Conservation (phyloP, 2,113 vertebrate genomes). For the Nycticryphes semicollaris region DNA sequence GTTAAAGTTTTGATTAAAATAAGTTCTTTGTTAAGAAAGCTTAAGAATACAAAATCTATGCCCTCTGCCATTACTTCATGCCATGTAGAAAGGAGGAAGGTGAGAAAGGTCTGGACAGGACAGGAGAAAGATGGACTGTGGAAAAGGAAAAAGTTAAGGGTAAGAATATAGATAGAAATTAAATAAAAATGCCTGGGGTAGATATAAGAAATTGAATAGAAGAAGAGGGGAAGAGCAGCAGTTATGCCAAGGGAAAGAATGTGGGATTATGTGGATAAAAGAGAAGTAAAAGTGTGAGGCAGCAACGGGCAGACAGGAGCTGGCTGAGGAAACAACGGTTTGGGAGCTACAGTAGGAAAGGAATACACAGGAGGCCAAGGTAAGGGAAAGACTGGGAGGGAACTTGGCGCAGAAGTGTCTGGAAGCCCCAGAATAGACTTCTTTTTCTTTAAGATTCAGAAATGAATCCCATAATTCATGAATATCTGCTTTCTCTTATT, state of each 20-base stretch:
- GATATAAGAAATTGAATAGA: background rate
- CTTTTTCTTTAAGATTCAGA: background rate
- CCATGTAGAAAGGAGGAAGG: background rate
- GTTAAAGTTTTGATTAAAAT: background rate
- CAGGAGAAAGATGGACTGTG: background rate
- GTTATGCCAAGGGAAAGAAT: background rate
- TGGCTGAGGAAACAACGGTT: background rate
- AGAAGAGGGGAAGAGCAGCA: background rate
- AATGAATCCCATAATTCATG: background rate
- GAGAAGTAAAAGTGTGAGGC: background rate
- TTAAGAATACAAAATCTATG: background rate
- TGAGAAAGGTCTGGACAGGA: background rate
- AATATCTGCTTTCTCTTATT: background rate
- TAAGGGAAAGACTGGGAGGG: background rate
- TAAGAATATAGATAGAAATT: background rate
- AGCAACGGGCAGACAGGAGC: background rate
- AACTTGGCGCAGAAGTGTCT: background rate
- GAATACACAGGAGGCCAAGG: background rate
- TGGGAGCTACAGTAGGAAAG: background rate
- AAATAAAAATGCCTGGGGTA: background rate
- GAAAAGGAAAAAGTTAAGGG: background rate
- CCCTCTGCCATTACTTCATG: fast-evolving
- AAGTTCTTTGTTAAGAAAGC: background rate
- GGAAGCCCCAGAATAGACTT: background rate
- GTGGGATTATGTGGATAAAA: fast-evolving